Base-by-base conservation (phyloP, 2,888 invertebrate genomes). In the Agelastica alni region DNA sequence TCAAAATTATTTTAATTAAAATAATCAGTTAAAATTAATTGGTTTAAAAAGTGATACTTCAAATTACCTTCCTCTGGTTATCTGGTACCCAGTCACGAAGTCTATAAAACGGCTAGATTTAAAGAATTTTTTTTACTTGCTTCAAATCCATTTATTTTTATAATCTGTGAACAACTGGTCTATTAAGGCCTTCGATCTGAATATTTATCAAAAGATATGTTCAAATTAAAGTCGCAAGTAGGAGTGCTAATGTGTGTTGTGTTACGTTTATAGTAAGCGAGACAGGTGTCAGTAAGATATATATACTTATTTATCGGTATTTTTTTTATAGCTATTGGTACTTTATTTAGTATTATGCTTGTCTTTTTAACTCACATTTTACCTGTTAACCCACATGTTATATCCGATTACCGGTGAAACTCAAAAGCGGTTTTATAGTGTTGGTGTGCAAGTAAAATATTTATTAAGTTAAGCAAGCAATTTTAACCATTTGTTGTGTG, bases 281-380 rank as follows among this genome's bases (percentile, higher is more conserved):
- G 44, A 44, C 44, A 44, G 44, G 44, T 44, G 44, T 20, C 18
- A 17, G 44, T 28, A 17, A 44, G n/a, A n/a, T 20, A 44, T 44
- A 44, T 18, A 31, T 16, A 28, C 42, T 42, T 42, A 42, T 26
- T 42, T 42, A 42, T 42, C 42, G 42, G 9, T 22, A 4, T 41
- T 43, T 44, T 44, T n/a, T n/a, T n/a, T 44, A 44, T 44, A 31
- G 16, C n/a, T 44, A 44, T 32, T 32, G 44, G 44, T 44, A 32
- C 31, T 31, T 44, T 44, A 44, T 31, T 44, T 20, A 32, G 12
- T 17, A 44, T 31, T 44, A 44, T 17, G 12, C 16, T 9, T 16
- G 31, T 44, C 44, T 44, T 44, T 42, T 44, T 17, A 44, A 31
- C 44, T 44, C 31, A 31, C 32, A 44, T 44, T 31, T 44, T 18